Conservation (phyloP, 1,140 invertebrate genomes). For the Lucilia sericata region DNA sequence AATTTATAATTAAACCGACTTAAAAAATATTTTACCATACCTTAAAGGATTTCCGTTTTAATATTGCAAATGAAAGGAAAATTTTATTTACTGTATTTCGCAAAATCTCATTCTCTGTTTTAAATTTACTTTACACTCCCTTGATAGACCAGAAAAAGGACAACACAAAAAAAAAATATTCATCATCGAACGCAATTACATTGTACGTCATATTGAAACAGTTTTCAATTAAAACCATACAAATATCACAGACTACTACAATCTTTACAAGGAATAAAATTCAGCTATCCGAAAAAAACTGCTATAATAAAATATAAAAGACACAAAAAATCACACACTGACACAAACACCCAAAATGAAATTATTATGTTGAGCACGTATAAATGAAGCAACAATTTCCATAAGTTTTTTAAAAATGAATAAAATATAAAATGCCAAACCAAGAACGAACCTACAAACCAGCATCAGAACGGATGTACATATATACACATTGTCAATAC, state of each 20-base stretch:
- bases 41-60: neutral
- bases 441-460: neutral
- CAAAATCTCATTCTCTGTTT: neutral
- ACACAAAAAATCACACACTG: neutral
- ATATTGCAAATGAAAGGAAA: neutral
- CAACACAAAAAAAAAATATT: neutral
- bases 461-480: neutral
- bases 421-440: conserved; percentile 17
- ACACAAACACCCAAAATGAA: neutral
- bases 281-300: too few relatives aligned
- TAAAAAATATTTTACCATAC: too few relatives aligned
- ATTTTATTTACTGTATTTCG: neutral
- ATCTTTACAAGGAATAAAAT: neutral
- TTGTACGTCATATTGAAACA: neutral
- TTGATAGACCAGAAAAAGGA: neutral
- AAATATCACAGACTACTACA: conserved; percentile 13
- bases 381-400: conserved; percentile 35
- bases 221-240: conserved; percentile 24
- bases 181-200: conserved; percentile 20
- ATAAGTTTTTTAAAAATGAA: conserved; percentile 16
- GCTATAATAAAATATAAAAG: too few relatives aligned
- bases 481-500: too few relatives aligned
- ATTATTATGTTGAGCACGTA: conserved; percentile 15
- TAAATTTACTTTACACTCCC: neutral
- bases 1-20: too few relatives aligned